Conservation (phyloP, 2,888 invertebrate species). For the Taphrorychus bicolor region DNA sequence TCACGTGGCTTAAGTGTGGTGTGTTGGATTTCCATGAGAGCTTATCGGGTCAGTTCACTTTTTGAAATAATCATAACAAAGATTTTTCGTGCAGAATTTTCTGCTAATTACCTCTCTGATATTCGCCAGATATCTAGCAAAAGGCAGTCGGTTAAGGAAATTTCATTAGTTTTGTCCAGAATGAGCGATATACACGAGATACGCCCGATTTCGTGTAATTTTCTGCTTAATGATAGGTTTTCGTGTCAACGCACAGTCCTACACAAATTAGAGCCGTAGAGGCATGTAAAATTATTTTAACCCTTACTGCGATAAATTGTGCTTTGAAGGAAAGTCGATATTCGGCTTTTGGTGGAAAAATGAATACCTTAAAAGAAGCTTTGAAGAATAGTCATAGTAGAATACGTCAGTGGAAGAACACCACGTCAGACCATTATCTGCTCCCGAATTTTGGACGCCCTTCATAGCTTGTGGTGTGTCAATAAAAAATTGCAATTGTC, state of each 20-base stretch:
- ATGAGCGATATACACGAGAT: slow-evolving; percentile 41
- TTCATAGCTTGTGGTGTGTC: too few relatives aligned
- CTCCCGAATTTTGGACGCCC: too few relatives aligned
- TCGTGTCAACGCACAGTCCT: slow-evolving; percentile 40
- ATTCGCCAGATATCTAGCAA: slow-evolving; percentile 23
- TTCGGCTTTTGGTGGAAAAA: too few relatives aligned
- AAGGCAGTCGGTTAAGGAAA: slow-evolving; percentile 37
- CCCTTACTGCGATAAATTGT: slow-evolving; percentile 11
- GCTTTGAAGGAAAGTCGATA: slow-evolving; percentile 9
- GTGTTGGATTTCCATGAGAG: neutral
- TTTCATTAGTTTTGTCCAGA: slow-evolving; percentile 41
- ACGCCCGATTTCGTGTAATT: slow-evolving; percentile 40
- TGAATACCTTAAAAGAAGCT: too few relatives aligned
- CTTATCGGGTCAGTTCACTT: neutral
- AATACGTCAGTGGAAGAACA: too few relatives aligned
- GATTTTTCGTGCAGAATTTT: slow-evolving; percentile 19
- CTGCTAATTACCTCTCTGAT: slow-evolving; percentile 23
- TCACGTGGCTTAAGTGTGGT: neutral
- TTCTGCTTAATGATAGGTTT: slow-evolving; percentile 41
- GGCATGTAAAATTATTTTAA: slow-evolving; percentile 32
- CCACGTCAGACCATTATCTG: too few relatives aligned
- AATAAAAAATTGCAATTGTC: too few relatives aligned
- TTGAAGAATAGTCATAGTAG: too few relatives aligned
- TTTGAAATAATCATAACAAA: neutral
- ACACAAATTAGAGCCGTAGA: slow-evolving; percentile 33